These are phyloP conservation scores for Scelioninae gen. 1 DNA, from an alignment of 2,888 invertebrate species.

Conservation along the genomic window DNA sequence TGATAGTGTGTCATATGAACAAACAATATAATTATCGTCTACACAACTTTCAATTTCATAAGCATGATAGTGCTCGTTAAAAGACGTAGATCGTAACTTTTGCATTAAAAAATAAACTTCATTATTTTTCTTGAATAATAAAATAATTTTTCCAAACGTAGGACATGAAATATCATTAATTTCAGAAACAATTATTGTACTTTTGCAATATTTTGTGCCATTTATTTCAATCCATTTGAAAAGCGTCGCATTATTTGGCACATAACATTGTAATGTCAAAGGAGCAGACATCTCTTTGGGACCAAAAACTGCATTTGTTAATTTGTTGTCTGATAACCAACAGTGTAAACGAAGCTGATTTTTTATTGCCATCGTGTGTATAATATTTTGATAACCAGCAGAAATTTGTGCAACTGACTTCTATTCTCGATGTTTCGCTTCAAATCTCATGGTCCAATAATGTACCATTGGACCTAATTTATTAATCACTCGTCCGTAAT, in stretches of 20 bases:
- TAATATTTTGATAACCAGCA: conserved; percentile 33
- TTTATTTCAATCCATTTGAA: conserved; percentile 11
- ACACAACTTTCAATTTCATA: conserved; percentile 7
- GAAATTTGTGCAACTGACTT: conserved; percentile 13
- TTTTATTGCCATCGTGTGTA: conserved; percentile 26
- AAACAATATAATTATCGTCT: background rate
- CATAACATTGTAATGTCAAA: background rate
- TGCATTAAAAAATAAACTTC: conserved; percentile 3
- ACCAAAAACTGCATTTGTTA: background rate
- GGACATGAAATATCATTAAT: conserved; percentile 12
- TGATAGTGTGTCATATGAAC: background rate
- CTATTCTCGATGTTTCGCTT: conserved; percentile 54
- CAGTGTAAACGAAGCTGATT: conserved; percentile 26
- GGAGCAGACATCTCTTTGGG: background rate
- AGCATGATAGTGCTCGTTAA: conserved; percentile 25
- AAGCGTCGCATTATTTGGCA: background rate
- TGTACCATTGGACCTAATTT: conserved; percentile 36
- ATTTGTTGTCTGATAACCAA: background rate
- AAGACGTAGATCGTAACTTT: background rate
- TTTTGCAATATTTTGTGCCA: conserved; percentile 7
- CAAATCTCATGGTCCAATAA: conserved; percentile 41
- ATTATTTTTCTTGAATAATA: background rate
- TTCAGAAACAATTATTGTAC: conserved; percentile 8
- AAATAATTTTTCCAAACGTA: conserved; percentile 15
- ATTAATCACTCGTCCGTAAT: conserved; percentile 44